Percentiles rank a stretch among this genome's conserved stretches.
These are phyloP conservation scores for Cheilosia scutellata DNA, from an alignment of 2,888 invertebrate species.

Conservation along the genomic window DNA sequence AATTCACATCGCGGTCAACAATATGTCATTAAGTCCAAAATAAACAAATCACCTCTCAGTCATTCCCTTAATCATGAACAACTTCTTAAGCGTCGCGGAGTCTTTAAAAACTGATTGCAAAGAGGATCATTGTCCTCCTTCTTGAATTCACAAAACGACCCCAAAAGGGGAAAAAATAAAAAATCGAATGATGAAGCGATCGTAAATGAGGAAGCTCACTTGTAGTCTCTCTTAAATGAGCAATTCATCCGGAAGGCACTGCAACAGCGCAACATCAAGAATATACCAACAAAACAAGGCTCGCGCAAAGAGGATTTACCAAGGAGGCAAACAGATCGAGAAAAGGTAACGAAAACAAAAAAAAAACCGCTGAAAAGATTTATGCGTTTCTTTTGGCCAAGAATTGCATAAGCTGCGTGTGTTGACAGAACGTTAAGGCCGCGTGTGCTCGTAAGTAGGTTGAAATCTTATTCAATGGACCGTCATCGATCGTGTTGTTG, in stretches of 20 bases:
- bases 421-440: constrained; percentile 71
- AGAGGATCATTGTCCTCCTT: constrained; percentile 65
- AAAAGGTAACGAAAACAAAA: constrained; percentile 1
- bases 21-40: constrained; percentile 64
- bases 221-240: constrained; percentile 58
- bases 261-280: not conserved
- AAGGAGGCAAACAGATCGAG: constrained; percentile 40
- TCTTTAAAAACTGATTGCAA: constrained; percentile 62
- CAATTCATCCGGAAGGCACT: constrained; percentile 53
- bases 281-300: constrained; percentile 17
- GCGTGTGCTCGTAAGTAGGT: constrained; percentile 64
- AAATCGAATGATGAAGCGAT: constrained; percentile 29
- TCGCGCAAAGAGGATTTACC: constrained; percentile 61
- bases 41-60: constrained; percentile 57
- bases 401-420: constrained; percentile 73
- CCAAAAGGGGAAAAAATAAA: not conserved
- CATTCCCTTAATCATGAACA: constrained; percentile 42
- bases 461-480: constrained; percentile 73
- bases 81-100: constrained; percentile 26
- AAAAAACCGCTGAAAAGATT: constrained; percentile 47
- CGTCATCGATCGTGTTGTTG: constrained; percentile 35
- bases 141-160: constrained; percentile 13
- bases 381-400: constrained; percentile 57
- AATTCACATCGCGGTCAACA: constrained; percentile 51
- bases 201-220: constrained; percentile 59